Evolutionary conservation across 1,140 invertebrate genomes (phyloP).

Genomic region (Drosophila sp.): DNA sequence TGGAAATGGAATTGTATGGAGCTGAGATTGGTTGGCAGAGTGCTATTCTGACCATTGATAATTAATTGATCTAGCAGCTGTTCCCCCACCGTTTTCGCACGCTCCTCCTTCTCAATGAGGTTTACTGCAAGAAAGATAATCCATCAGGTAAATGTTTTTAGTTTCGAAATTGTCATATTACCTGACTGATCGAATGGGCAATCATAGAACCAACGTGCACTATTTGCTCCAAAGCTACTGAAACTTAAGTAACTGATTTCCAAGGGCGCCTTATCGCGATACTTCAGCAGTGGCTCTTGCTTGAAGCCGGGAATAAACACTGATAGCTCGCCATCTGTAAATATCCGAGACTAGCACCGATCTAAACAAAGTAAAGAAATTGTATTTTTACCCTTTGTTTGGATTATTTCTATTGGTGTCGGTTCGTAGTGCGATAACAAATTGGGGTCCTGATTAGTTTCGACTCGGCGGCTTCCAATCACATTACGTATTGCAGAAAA

Average conservation of each 20-base stretch:
- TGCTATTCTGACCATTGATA: constrained; percentile 51
- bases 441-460: constrained; percentile 65
- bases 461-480: constrained; percentile 60
- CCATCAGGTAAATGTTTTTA: background rate
- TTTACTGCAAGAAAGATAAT: constrained; percentile 8
- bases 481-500: constrained; percentile 74
- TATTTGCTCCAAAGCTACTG: constrained; percentile 66
- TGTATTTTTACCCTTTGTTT: constrained; percentile 66
- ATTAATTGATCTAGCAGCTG: constrained; percentile 45
- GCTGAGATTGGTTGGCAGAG: constrained; percentile 54
- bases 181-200: constrained; percentile 71
- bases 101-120: constrained; percentile 43
- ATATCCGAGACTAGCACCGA: background rate
- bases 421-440: constrained; percentile 72
- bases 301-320: constrained; percentile 77
- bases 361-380: background rate
- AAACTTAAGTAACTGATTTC: constrained; percentile 73
- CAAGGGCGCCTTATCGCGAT: constrained; percentile 52
- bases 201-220: constrained; percentile 77
- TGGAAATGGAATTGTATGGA: constrained; percentile 67
- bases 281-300: constrained; percentile 60
- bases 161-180: constrained; percentile 17
- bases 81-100: constrained; percentile 16
- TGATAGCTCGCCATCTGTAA: constrained; percentile 62
- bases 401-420: constrained; percentile 78